Evolutionary conservation across 2,113 vertebrate species (phyloP).

Genomic region (Antigone vipio): DNA sequence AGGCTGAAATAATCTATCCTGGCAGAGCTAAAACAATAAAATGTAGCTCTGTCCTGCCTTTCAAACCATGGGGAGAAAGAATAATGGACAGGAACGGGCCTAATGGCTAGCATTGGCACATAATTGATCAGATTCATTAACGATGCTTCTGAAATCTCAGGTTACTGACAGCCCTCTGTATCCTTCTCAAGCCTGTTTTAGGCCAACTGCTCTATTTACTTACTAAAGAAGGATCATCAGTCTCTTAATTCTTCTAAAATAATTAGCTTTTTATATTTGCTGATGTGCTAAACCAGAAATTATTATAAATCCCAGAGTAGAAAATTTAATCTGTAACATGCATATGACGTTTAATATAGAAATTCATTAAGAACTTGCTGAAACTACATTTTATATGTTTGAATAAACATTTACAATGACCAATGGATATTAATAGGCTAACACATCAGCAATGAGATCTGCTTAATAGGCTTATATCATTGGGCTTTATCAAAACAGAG

Average conservation of each 20-base stretch:
- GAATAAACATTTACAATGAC: background rate
- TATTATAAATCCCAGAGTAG: background rate
- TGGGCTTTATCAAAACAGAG: background rate
- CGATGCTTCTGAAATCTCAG: background rate
- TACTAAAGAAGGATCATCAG: background rate
- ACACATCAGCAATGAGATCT: background rate
- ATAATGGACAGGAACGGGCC: background rate
- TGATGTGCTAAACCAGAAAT: background rate
- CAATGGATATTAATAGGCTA: background rate
- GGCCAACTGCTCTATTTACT: background rate
- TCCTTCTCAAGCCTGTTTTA: background rate
- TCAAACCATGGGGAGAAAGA: background rate
- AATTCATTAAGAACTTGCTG: background rate
- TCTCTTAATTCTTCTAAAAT: background rate
- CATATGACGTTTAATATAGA: background rate
- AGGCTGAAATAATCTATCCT: background rate
- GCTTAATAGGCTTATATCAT: background rate
- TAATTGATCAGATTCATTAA: background rate
- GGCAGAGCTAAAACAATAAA: background rate
- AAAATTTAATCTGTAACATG: background rate
- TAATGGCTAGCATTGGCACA: background rate
- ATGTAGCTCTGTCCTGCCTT: background rate
- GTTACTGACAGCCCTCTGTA: background rate
- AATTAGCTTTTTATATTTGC: background rate
- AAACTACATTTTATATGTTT: background rate